Conservation (phyloP, 2,113 vertebrate genomes). For the Ciconia boyciana region DNA sequence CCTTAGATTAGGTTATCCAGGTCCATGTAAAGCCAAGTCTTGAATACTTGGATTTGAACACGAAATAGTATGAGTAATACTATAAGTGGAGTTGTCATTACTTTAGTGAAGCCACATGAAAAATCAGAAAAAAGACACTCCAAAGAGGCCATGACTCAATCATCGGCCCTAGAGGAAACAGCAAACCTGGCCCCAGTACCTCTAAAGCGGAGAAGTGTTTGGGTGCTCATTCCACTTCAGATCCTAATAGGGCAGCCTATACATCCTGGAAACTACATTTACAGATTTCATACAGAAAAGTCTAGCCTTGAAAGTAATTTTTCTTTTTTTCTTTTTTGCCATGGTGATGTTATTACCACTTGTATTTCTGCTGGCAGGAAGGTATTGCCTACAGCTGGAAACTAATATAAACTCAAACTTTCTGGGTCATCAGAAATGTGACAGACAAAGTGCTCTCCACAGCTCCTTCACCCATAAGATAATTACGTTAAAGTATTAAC, state of each 20-base stretch:
- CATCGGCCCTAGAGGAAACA: not conserved
- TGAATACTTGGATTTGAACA: not conserved
- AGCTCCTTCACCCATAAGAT: not conserved
- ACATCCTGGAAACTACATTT: conserved; percentile 14
- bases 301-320: not conserved
- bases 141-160: not conserved
- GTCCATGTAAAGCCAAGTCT: not conserved
- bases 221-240: not conserved
- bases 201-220: not conserved
- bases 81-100: not conserved
- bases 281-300: not conserved
- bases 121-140: not conserved
- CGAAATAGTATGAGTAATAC: not conserved
- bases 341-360: conserved; percentile 31
- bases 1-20: not conserved
- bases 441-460: not conserved
- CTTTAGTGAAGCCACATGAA: not conserved
- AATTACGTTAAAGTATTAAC: not conserved
- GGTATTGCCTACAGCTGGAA: conserved; percentile 35
- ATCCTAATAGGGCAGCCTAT: not conserved
- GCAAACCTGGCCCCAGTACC: not conserved
- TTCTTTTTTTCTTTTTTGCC: not conserved
- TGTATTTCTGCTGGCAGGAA: conserved; percentile 34
- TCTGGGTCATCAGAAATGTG: conserved; percentile 13
- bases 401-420: conserved; percentile 6